phyloP scores from a whole-genome alignment of 1,140 invertebrate genomes.

The Semibalanus balanoides region DNA sequence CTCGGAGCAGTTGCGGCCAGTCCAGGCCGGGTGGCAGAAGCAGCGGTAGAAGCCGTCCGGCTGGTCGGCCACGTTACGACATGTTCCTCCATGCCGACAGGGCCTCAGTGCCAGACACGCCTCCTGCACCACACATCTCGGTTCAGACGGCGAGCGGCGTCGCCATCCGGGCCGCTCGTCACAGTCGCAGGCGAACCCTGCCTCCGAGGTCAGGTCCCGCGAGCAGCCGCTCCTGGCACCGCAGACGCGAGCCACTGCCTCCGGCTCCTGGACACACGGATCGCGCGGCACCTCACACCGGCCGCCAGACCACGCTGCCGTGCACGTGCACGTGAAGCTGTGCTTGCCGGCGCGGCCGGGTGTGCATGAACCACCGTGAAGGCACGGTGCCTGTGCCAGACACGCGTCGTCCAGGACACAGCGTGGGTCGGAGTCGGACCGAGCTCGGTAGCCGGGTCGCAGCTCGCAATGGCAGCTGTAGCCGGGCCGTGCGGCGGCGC shows the following conservation, averaged over 20 bases:
- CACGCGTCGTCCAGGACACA: not conserved
- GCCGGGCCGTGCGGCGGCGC: not conserved
- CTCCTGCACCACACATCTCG: conserved; percentile 19
- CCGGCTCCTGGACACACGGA: not conserved
- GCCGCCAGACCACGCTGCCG: not conserved
- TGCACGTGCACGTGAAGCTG: not conserved
- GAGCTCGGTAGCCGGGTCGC: not conserved
- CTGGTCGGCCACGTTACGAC: not conserved
- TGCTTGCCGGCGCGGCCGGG: not conserved
- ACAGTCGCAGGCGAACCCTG: not conserved
- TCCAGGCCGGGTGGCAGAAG: not conserved
- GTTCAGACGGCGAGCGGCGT: conserved; percentile 11
- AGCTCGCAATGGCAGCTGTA: not conserved
- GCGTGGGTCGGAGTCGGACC: not conserved
- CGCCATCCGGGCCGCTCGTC: not conserved
- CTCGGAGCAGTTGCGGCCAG: not conserved
- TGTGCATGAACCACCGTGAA: not conserved
- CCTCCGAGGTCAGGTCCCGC: not conserved
- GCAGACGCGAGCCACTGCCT: not conserved
- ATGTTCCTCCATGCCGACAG: conserved; percentile 31
- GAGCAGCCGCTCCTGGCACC: not conserved
- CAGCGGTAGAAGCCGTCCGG: not conserved
- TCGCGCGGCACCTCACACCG: not conserved
- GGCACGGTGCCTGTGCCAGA: not conserved
- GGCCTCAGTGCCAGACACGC: conserved; percentile 21